These are phyloP conservation scores for Neocrepidodera transversa DNA, from an alignment of 2,888 invertebrate genomes.

Conservation along the genomic window DNA sequence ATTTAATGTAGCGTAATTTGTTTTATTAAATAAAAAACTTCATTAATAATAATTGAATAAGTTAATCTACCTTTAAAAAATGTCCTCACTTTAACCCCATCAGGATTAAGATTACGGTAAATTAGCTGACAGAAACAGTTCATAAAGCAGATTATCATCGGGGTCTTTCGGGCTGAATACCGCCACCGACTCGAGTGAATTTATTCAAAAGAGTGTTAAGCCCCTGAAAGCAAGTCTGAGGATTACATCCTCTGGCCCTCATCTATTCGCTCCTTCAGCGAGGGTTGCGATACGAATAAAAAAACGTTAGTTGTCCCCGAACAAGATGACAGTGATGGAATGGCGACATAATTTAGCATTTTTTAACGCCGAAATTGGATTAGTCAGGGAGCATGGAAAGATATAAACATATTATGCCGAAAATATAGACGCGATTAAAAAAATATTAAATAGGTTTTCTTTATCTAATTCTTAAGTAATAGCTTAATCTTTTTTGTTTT, in stretches of 20 bases:
- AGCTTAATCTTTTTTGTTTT: too few species aligned
- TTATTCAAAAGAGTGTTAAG: conserved; percentile 31
- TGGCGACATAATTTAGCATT: conserved; percentile 34
- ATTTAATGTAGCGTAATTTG: too few species aligned
- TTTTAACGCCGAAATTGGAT: too few species aligned
- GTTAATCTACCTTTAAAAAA: too few species aligned
- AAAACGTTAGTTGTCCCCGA: conserved; percentile 28
- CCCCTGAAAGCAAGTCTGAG: conserved; percentile 27
- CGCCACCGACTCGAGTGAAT: conserved; percentile 21
- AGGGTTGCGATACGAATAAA: conserved; percentile 24
- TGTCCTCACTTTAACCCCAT: too few species aligned
- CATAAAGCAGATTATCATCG: conserved; percentile 24
- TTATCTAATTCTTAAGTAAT: too few species aligned
- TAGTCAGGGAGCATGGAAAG: too few species aligned
- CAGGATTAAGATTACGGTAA: conserved; percentile 25
- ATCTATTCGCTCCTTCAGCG: conserved; percentile 17
- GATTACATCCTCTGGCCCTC: conserved; percentile 32
- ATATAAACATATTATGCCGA: too few species aligned
- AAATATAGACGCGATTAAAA: too few species aligned
- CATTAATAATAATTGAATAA: too few species aligned
- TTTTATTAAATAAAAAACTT: too few species aligned
- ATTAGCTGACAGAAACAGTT: conserved; percentile 22
- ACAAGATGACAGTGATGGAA: conserved; percentile 37
- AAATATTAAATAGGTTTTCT: too few species aligned
- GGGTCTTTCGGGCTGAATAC: neutral